Evolutionary conservation across 2,888 invertebrate genomes (phyloP).

Genomic region (Morinoia aosen): DNA sequence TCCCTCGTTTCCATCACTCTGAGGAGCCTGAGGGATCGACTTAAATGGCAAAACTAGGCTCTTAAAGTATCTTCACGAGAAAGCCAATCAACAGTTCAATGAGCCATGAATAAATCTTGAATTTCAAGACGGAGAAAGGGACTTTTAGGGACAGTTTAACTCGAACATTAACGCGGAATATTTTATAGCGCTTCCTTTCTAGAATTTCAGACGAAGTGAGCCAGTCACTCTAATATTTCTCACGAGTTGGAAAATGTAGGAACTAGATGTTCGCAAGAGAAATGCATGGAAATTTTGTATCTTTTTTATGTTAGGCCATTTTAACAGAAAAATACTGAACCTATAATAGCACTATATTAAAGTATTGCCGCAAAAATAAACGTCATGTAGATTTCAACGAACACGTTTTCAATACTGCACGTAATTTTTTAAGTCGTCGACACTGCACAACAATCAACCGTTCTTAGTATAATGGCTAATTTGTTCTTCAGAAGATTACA

Average conservation of each 20-base stretch:
- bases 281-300: neutral
- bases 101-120: neutral
- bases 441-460: no score
- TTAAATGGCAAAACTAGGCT: conserved; percentile 40
- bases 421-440: no score
- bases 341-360: neutral
- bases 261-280: neutral
- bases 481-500: neutral
- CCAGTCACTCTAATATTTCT: neutral
- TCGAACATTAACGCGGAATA: neutral
- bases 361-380: neutral
- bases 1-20: conserved; percentile 7
- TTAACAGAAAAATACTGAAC: neutral
- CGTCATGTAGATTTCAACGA: neutral
- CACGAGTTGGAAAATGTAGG: neutral
- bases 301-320: neutral
- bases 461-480: neutral
- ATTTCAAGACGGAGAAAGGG: neutral
- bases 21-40: conserved; percentile 14
- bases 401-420: no score
- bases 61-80: neutral
- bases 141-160: neutral
- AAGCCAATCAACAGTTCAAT: conserved; percentile 25
- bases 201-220: neutral
- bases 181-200: neutral